Evolutionary conservation across 2,113 vertebrate genomes (phyloP), one percentile per base, ranked within the genome.

Genomic region (Myodes glareolus): DNA sequence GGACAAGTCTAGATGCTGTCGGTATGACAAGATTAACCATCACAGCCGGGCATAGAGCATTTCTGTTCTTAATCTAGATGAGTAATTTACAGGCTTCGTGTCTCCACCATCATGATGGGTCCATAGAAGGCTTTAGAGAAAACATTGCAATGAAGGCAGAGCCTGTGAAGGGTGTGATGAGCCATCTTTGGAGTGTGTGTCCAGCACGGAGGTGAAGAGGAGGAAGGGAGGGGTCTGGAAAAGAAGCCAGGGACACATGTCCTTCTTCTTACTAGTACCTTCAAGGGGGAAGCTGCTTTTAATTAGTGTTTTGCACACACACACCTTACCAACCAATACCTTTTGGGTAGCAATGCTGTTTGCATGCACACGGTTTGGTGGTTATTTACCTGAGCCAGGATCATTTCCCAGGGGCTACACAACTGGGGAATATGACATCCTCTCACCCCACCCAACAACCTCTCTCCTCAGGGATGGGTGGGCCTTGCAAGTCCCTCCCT

Each of bases 81-180:
- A 63, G 52, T 10, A 8, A 33, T 87, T 92, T 11, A 23, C n/a
- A 47, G 65, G 25, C n/a, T 4, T 29, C 0, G 7, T 23, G 7
- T 78, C 12, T 55, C 9, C 14, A 1, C 39, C n/a, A 21, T 7
- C 27, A 50, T 1, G 5, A 0, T 1, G 14, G 47, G 2, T 12
- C 9, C 0, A 10, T 23, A 65, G 33, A 19, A 9, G n/a, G 3
- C 58, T 88, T 76, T 12, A 7, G n/a, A 16, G 11, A 9, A 72
- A 19, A 11, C 17, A 2, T 21, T n/a, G 7, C 27, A 36, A 19
- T 2, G 5, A 58, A 36, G 14, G 27, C 31, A 13, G 58, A 52
- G 17, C 42, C 21, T 21, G 6, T 4, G 5, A 9, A 10, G 47
- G 27, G 1, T 50, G 31, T 21, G 45, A 8, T 4, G 29, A 23